Conservation (phyloP, 2,113 vertebrate genomes). For the Phylloscopus trochilus region DNA sequence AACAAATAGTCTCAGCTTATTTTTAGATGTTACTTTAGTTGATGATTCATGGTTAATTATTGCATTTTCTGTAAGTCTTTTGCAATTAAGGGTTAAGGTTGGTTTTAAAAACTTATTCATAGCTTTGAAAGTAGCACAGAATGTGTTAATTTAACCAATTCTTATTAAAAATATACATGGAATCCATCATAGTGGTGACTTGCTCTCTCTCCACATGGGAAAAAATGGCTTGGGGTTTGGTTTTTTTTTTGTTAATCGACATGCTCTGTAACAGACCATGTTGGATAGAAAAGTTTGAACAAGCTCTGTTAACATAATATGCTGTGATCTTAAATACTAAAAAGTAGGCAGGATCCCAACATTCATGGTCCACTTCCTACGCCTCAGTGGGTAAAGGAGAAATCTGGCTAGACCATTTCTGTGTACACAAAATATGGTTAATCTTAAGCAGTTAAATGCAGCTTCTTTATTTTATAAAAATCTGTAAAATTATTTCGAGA, state of each 20-base stretch:
- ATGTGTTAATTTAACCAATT: not conserved
- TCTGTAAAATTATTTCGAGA: not conserved
- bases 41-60: not conserved
- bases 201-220: accelerated
- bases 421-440: not conserved
- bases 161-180: not conserved
- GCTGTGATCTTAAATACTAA: not conserved
- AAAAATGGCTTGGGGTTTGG: not conserved
- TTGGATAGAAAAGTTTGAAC: not conserved
- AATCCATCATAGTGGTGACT: not conserved
- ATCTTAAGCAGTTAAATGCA: not conserved
- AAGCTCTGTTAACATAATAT: not conserved
- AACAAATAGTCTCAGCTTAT: not conserved
- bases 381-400: not conserved
- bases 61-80: not conserved
- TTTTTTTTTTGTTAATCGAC: not conserved
- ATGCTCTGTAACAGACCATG: not conserved
- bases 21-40: not conserved
- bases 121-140: not conserved
- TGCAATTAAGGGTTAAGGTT: not conserved
- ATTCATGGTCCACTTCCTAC: not conserved
- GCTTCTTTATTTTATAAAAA: not conserved
- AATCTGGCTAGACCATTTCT: not conserved
- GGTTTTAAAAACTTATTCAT: not conserved
- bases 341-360: not conserved